Evolutionary conservation across 2,113 vertebrate genomes (phyloP), one percentile per base, ranked within the genome.

Genomic region (Acanthochromis polyacanthus): DNA sequence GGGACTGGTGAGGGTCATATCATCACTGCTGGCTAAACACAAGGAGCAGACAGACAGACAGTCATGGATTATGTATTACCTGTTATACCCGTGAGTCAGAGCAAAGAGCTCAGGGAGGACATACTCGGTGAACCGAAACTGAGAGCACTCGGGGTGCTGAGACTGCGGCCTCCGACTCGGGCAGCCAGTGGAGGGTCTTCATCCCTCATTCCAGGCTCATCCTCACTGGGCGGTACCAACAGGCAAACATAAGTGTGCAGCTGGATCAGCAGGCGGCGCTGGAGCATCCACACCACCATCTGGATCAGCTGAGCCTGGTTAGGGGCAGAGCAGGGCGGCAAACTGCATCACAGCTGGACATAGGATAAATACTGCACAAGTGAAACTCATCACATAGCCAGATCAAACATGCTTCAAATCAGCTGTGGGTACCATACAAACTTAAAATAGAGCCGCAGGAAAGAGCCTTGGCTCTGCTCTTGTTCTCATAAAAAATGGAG

Each of bases 251-350:
- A 99, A 0, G 98, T 99, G 92, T 99, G 98, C 19, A 99, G 94
- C 93, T 99, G 98, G 73, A 98, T 96, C 10, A 99, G 95, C 11
- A 98, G 95, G 19, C 97, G 93, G 52, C 85, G 96, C 87, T 99
- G 98, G 0, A 99, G 96, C 97, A 99, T 97, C 98, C 98, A 99
- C 61, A 98, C 96, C 88, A 99, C 98, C 98, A 99, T 99, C 89
- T 98, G 98, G 59, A 99, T 97, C n/a, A 99, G 94, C 93, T 97
- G 96, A 1, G 96, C 96, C 98, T 99, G 92, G n/a, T 50, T 22
- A 64, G 48, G 50, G 7, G 32, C 32, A 36, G 67, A 65, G 45
- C 38, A 86, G 23, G 32, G 53, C 28, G 45, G 28, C n/a, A 68
- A 57, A 69, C 46, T 19, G 67, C 38, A 23, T 74, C 51, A 66